A percentile compares a stretch with the other conserved stretches of the same genome.
These are phyloP conservation scores for Laterallus jamaicensis DNA, from an alignment of 2,113 vertebrate genomes.

Conservation along the genomic window DNA sequence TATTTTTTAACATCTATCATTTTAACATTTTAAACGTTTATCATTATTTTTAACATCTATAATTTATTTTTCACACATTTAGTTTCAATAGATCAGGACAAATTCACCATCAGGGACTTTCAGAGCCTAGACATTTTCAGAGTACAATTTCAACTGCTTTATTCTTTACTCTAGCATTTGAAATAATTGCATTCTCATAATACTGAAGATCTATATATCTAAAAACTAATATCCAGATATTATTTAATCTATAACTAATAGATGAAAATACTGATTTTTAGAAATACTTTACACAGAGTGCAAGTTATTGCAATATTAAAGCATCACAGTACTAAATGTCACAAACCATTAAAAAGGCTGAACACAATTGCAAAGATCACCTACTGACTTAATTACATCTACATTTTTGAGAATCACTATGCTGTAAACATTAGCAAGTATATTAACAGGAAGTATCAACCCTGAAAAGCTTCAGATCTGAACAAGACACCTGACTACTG, in stretches of 20 bases:
- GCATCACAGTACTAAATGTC: neutral
- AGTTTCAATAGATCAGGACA: neutral
- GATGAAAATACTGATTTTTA: neutral
- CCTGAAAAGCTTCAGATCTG: neutral
- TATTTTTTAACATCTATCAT: neutral
- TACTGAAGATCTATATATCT: neutral
- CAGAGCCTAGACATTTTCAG: neutral
- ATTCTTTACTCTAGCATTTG: neutral
- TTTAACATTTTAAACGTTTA: no score
- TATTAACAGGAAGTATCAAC: neutral
- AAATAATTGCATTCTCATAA: neutral
- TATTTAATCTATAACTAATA: neutral
- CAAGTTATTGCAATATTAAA: neutral
- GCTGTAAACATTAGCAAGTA: neutral
- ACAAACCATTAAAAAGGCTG: neutral
- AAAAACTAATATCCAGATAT: neutral
- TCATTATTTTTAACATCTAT: no score
- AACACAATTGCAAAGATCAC: neutral
- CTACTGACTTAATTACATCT: neutral
- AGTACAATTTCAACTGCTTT: neutral
- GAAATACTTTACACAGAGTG: neutral
- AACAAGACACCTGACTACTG: neutral
- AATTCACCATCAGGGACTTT: neutral
- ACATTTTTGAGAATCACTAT: neutral
- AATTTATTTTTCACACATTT: neutral